These are phyloP conservation scores for Apodemia duryi DNA, from an alignment of 2,888 invertebrate species.

Conservation along the genomic window DNA sequence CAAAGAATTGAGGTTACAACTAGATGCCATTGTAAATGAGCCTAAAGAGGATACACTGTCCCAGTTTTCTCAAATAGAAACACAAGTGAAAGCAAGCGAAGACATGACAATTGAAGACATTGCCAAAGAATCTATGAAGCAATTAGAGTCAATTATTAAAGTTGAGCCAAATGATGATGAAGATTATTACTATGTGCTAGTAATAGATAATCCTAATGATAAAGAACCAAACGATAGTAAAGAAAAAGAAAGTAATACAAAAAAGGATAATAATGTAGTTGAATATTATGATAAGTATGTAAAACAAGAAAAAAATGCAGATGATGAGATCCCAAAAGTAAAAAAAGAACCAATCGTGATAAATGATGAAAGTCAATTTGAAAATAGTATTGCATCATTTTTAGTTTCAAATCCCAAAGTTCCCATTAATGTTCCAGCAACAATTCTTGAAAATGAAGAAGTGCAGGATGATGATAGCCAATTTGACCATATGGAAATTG, in stretches of 20 bases:
- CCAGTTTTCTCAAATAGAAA: conserved; percentile 31
- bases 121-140: conserved; percentile 57
- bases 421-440: conserved; percentile 62
- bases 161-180: conserved; percentile 67
- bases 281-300: background rate
- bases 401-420: conserved; percentile 56
- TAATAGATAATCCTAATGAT: conserved; percentile 61
- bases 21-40: conserved; percentile 44
- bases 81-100: conserved; percentile 31
- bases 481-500: conserved; percentile 46
- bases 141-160: conserved; percentile 62
- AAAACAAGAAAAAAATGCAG: background rate
- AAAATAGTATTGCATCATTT: conserved; percentile 57
- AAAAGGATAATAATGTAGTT: background rate
- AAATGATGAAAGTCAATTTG: conserved; percentile 37
- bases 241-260: conserved; percentile 8
- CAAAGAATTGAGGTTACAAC: conserved; percentile 56
- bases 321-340: background rate
- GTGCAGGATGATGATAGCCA: conserved; percentile 50
- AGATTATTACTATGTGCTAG: conserved; percentile 70
- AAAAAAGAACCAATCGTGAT: background rate
- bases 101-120: conserved; percentile 44
- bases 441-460: conserved; percentile 68
- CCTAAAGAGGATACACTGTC: conserved; percentile 33
- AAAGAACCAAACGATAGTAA: conserved; percentile 36